Base-by-base conservation (phyloP, 2,113 vertebrate genomes). In the Forbesichthys agassizii region DNA sequence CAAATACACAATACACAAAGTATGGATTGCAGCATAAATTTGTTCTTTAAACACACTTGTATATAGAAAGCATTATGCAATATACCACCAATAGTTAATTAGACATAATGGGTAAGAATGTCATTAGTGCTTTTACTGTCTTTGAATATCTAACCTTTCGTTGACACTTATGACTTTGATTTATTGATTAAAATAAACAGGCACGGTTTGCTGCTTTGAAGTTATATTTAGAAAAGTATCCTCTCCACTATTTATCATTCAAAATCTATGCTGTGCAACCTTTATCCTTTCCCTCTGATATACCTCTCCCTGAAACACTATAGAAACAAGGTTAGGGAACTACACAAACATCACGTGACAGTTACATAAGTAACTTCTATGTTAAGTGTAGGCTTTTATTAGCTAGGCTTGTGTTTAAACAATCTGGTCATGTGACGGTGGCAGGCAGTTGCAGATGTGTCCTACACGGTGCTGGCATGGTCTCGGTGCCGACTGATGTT, bases 1-100 rank as follows among this genome's bases (percentile, higher is more conserved):
- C 65, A 76, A 85, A 83, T 78, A 74, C 33, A 60, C 65, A 51
- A 48, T 9, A 78, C 42, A 64, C 84, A 86, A 62, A 78, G 12
- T 75, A 33, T 46, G 27, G 52, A 57, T 51, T 79, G 36, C 7
- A 8, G 36, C 36, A 42, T 5, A 5, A 7, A 42, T 42, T 6
- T 5, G 36, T 6, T 52, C 49, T 12, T 14, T 52, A 11, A 5
- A 52, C 3, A 10, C 11, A 11, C 3, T 12, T 14, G 49, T 52
- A 11, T 52, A 11, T 9, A 14, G 9, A 52, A 14, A 52, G 49
- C 11, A 52, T 11, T 27, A 11, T 11, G 49, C 10, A 51, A 51
- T 11, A 13, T 63, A 20, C 52, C 53, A 33, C 18, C 53, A 62
- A 51, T 51, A 51, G 11, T 3, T 11, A 51, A 51, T 13, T 51